Evolutionary conservation across 2,888 invertebrate species (phyloP).

Genomic region (Steinernema carpocapsae): DNA sequence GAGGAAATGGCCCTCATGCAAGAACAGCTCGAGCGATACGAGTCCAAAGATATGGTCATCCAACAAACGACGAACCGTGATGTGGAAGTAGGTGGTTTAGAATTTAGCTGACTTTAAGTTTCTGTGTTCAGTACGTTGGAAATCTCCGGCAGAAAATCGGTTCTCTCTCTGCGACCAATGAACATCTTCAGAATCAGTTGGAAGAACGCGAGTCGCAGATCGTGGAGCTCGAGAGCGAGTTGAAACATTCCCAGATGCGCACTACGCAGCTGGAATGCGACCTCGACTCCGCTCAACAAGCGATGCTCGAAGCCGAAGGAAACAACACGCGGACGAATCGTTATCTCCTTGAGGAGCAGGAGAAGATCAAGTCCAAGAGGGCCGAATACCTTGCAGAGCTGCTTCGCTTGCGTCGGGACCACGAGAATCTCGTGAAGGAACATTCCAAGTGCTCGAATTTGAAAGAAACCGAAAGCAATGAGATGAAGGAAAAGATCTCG

Average conservation of each 20-base stretch:
- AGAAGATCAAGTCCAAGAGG: conserved; percentile 42
- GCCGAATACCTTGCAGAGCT: conserved; percentile 45
- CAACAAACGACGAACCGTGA: neutral
- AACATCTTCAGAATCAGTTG: conserved; percentile 36
- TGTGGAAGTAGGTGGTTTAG: neutral
- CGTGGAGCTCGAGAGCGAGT: conserved; percentile 32
- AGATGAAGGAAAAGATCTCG: neutral
- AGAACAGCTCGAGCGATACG: neutral
- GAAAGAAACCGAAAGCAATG: neutral
- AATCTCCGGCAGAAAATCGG: conserved; percentile 42
- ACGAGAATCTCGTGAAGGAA: neutral
- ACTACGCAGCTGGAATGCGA: conserved; percentile 35
- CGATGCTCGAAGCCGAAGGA: conserved; percentile 34
- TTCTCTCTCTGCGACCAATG: conserved; percentile 41
- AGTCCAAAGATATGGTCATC: neutral
- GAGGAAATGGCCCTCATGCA: conserved; percentile 10
- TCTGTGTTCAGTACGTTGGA: conserved; percentile 39
- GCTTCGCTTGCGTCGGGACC: conserved; percentile 42
- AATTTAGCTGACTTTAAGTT: neutral
- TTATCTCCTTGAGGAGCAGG: conserved; percentile 40
- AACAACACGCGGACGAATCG: conserved; percentile 35
- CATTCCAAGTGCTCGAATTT: neutral
- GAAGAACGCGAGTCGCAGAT: conserved; percentile 35
- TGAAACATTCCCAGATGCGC: neutral
- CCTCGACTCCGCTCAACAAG: conserved; percentile 39